Conservation (phyloP, 2,888 invertebrate species). For the Crematogaster levior region DNA sequence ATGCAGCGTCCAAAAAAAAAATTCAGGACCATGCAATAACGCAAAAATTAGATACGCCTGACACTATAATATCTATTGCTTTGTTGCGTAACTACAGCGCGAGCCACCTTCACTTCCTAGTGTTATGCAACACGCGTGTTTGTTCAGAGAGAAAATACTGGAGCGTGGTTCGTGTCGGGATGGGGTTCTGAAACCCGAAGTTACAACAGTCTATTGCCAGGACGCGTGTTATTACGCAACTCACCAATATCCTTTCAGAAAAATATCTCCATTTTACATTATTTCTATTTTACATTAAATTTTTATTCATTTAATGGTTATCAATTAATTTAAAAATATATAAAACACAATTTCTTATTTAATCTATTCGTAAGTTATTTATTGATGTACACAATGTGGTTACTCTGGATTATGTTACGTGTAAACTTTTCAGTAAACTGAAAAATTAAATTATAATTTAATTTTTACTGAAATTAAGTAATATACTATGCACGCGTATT, state of each 20-base stretch:
- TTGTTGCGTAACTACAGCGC: constrained; percentile 53
- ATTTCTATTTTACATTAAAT: neutral
- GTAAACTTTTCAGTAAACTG: neutral
- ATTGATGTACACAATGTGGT: neutral
- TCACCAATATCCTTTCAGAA: neutral
- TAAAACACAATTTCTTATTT: neutral
- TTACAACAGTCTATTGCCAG: constrained; percentile 6
- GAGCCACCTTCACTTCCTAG: constrained; percentile 54
- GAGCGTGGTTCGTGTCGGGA: constrained; percentile 15
- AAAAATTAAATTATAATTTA: too few relatives aligned
- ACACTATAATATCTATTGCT: constrained; percentile 46
- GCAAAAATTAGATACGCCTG: constrained; percentile 44
- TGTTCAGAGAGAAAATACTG: constrained; percentile 44
- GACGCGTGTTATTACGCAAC: constrained; percentile 4
- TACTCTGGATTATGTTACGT: neutral
- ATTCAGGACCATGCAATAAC: neutral
- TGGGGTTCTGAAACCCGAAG: constrained; percentile 28
- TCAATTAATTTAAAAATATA: neutral
- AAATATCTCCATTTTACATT: neutral
- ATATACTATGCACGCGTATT: neutral
- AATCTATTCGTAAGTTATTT: neutral
- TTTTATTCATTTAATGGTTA: neutral
- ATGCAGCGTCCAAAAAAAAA: neutral
- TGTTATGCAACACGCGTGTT: constrained; percentile 48
- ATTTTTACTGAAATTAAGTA: constrained; percentile 12